Conservation (phyloP, 2,797 vertebrate species). For the Tokudaia muenninki region DNA sequence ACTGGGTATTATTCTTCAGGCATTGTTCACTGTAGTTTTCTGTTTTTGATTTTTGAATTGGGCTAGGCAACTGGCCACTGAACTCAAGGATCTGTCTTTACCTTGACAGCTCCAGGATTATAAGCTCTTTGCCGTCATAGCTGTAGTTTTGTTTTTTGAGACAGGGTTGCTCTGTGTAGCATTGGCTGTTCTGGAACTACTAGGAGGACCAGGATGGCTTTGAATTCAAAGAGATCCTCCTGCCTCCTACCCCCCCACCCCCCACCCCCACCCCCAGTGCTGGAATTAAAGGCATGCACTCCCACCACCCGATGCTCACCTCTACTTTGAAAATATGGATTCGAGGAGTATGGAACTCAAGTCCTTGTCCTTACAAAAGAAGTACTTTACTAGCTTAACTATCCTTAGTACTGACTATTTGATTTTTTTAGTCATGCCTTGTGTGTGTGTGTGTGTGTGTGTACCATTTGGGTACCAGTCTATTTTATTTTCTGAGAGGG, state of each 20-base stretch:
- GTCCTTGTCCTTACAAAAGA: background rate
- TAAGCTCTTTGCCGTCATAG: no score
- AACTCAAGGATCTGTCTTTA: background rate
- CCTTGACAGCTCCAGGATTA: no score
- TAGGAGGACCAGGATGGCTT: background rate
- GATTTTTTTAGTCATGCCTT: no score
- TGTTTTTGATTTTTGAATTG: background rate
- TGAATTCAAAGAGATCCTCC: background rate
- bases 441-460: no score
- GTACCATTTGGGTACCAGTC: no score
- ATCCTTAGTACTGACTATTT: background rate
- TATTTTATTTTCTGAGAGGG: no score
- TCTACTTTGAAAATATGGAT: background rate
- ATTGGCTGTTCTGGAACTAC: background rate
- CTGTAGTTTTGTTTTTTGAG: background rate
- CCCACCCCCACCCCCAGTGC: background rate
- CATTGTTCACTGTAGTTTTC: background rate
- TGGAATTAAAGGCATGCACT: background rate
- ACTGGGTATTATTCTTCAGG: background rate
- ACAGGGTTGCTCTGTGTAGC: background rate
- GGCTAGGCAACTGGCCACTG: background rate
- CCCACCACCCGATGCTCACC: background rate
- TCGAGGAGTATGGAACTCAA: background rate
- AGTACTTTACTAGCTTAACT: background rate
- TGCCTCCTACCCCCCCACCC: background rate